Conservation (phyloP, 2,888 invertebrate genomes). For the Lycocerus yunnanus region DNA sequence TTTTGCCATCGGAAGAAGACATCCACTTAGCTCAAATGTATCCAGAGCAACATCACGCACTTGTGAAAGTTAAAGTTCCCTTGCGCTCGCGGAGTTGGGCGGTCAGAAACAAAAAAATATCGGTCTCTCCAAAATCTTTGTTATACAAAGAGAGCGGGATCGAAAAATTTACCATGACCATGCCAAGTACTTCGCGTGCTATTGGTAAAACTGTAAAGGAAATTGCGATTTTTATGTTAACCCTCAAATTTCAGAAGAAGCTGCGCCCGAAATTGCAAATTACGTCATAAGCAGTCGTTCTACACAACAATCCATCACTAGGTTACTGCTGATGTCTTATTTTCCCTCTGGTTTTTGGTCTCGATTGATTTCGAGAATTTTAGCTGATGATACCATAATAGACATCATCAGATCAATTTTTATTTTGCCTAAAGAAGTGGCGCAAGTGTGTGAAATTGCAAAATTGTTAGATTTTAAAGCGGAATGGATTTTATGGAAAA, state of each 20-base stretch:
- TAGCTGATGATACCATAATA: conserved; percentile 86
- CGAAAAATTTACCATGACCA: conserved; percentile 49
- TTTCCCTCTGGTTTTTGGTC: conserved; percentile 99
- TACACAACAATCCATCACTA: conserved; percentile 65
- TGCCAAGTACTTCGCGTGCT: conserved; percentile 42
- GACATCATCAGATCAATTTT: conserved; percentile 78
- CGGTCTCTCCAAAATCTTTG: conserved; percentile 58
- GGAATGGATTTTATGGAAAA: conserved; percentile 94
- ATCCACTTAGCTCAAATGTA: conserved; percentile 56
- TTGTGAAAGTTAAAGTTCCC: conserved; percentile 61
- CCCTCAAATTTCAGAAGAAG: conserved; percentile 12
- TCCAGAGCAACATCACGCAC: conserved; percentile 51
- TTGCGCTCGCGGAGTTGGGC: conserved; percentile 72
- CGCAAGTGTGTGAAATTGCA: conserved; percentile 64
- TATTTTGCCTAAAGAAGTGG: conserved; percentile 71
- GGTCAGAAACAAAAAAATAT: conserved; percentile 62
- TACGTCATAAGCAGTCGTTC: conserved; percentile 55
- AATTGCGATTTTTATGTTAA: background rate
- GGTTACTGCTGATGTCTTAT: conserved; percentile 91
- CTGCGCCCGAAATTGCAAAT: conserved; percentile 14
- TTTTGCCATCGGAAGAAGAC: conserved; percentile 82
- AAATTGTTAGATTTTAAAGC: conserved; percentile 71
- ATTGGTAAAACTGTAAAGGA: conserved; percentile 31
- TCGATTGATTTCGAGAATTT: conserved; percentile 85
- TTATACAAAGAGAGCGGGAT: conserved; percentile 48